Evolutionary conservation across 2,888 invertebrate genomes (phyloP).

Genomic region (Drosophila buzzatii): DNA sequence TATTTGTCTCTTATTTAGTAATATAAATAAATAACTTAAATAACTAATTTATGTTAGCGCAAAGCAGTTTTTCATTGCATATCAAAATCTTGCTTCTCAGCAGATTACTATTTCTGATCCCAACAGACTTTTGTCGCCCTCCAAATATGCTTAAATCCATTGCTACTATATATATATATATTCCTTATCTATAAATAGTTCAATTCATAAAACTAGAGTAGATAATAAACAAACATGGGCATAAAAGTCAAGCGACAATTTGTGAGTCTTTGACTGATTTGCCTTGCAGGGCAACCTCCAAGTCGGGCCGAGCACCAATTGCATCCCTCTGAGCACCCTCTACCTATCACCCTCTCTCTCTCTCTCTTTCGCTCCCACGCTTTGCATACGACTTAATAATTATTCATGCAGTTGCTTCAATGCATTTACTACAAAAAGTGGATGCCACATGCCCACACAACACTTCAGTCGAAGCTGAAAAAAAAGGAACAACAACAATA

Average conservation of each 20-base stretch:
- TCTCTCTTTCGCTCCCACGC: not conserved
- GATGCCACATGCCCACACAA: conserved; percentile 78
- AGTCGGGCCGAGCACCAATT: not conserved
- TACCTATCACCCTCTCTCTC: not conserved
- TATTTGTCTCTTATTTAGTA: not conserved
- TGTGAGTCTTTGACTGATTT: conserved; percentile 37
- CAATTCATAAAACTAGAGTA: conserved; percentile 49
- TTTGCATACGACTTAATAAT: conserved; percentile 72
- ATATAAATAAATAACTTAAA: not conserved
- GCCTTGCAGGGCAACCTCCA: not conserved
- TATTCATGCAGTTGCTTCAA: conserved; percentile 78
- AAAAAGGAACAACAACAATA: conserved; percentile 38
- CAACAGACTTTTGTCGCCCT: not conserved
- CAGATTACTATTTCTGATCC: not conserved
- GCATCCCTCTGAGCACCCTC: not conserved
- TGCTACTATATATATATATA: too few relatives aligned
- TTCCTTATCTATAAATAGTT: conserved; percentile 43
- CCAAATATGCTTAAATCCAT: not conserved
- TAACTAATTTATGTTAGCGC: not conserved
- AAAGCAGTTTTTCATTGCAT: not conserved
- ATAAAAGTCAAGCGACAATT: conserved; percentile 40
- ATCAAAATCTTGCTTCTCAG: not conserved
- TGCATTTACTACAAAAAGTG: conserved; percentile 78
- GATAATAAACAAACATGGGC: conserved; percentile 23
- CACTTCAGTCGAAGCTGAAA: conserved; percentile 35